Percentiles rank a stretch among this genome's conserved stretches.
Evolutionary conservation across 2,113 vertebrate genomes (phyloP).

Genomic region (Muntiacus muntjak): DNA sequence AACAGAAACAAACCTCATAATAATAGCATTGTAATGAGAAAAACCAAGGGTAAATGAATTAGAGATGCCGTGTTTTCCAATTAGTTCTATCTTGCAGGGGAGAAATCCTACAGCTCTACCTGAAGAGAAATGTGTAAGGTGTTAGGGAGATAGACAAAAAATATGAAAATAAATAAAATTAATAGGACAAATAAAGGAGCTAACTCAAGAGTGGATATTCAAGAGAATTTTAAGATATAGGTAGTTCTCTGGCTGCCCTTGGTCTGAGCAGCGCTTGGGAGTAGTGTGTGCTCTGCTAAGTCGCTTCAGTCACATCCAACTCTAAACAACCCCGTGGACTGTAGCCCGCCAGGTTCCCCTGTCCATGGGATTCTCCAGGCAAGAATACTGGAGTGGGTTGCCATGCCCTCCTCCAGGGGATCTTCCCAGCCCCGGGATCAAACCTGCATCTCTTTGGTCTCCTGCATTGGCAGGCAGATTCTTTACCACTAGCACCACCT

Average conservation of each 20-base stretch:
- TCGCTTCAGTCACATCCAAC: accelerated
- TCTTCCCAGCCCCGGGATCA: background rate
- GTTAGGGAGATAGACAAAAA: background rate
- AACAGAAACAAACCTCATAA: background rate
- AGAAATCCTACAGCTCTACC: background rate
- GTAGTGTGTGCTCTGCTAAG: background rate
- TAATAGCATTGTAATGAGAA: background rate
- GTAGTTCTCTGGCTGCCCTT: background rate
- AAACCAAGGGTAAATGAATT: background rate
- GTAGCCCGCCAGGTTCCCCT: background rate
- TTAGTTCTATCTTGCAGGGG: background rate
- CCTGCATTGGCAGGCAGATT: background rate
- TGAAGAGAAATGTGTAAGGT: background rate
- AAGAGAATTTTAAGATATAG: background rate
- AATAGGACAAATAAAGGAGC: background rate
- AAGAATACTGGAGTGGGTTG: background rate
- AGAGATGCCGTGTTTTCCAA: background rate
- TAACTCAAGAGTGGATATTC: background rate
- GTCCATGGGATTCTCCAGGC: background rate
- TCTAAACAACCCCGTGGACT: background rate
- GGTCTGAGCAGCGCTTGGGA: background rate
- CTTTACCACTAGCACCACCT: background rate
- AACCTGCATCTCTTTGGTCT: background rate
- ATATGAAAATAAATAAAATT: background rate
- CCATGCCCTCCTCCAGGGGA: background rate